Percentiles rank a stretch among this genome's conserved stretches.
These are phyloP conservation scores for Sarcophaga peregrina DNA, from an alignment of 1,140 invertebrate genomes.

Conservation along the genomic window DNA sequence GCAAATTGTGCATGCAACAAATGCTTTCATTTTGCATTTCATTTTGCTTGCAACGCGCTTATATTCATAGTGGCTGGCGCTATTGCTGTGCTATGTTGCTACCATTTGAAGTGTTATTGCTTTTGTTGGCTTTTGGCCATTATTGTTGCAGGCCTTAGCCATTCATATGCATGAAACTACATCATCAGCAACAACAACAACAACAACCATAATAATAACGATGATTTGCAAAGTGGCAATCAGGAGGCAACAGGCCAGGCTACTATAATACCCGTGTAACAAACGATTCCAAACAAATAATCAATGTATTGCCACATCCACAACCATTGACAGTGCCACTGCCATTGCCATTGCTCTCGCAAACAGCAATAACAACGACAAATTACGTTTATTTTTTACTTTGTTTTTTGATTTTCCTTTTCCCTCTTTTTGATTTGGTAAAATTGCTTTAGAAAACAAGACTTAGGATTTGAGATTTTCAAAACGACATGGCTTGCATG, in stretches of 20 bases:
- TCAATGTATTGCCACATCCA: background rate
- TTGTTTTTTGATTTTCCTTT: too few relatives aligned
- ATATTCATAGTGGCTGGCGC: background rate
- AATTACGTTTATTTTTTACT: conserved; percentile 23
- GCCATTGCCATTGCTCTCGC: background rate
- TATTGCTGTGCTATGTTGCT: background rate
- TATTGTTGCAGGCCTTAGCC: too few relatives aligned
- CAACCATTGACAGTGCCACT: background rate
- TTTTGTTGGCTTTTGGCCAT: conserved; percentile 30
- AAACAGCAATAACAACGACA: conserved; percentile 11
- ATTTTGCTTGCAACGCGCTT: background rate
- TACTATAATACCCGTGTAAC: background rate
- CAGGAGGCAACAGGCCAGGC: background rate
- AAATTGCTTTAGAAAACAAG: background rate
- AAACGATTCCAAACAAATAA: background rate
- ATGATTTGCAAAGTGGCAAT: conserved; percentile 8
- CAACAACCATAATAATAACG: background rate
- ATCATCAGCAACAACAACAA: background rate
- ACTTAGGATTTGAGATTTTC: background rate
- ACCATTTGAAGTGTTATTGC: background rate
- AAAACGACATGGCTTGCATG: conserved; percentile 34
- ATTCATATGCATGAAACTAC: too few relatives aligned
- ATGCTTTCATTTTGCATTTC: conserved; percentile 2
- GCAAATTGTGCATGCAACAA: conserved; percentile 41
- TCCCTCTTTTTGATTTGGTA: too few relatives aligned